A percentile compares a stretch with the other conserved stretches of the same genome.
phyloP scores from a whole-genome alignment of 1,140 invertebrate species.

The Hesperophylax magnus region DNA sequence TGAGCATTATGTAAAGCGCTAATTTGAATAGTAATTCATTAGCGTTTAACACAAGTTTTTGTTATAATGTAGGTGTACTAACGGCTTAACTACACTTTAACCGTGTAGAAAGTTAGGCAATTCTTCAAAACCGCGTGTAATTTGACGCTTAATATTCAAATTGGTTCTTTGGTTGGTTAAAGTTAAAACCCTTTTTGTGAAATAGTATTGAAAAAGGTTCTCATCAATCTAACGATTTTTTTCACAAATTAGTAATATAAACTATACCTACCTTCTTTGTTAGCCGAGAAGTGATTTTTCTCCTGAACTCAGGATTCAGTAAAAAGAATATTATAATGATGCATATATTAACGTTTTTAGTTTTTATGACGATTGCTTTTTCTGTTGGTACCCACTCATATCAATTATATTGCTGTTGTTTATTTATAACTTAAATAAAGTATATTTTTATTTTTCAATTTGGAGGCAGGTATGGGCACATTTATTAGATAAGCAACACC shows the following conservation, averaged over 20 bases:
- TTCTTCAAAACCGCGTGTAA: slow-evolving; percentile 19
- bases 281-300: neutral
- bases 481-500: too few species aligned
- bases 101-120: neutral
- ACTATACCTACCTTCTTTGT: neutral
- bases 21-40: neutral
- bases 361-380: too few species aligned
- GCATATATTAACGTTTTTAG: too few species aligned
- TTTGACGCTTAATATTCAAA: slow-evolving; percentile 25
- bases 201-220: neutral
- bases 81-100: neutral
- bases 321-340: too few species aligned
- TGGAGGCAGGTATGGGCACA: too few species aligned
- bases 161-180: slow-evolving; percentile 23
- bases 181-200: neutral
- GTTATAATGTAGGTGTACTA: slow-evolving; percentile 4
- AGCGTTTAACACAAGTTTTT: slow-evolving; percentile 2
- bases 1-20: neutral
- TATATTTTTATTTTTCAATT: too few species aligned
- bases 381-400: too few species aligned
- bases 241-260: neutral
- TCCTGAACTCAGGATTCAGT: neutral
- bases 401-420: too few species aligned
- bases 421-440: too few species aligned
- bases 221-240: neutral